Percentiles rank a stretch among this genome's conserved stretches.
Evolutionary conservation across 2,797 vertebrate species (phyloP).

Genomic region (Acestrorhynchus altus): DNA sequence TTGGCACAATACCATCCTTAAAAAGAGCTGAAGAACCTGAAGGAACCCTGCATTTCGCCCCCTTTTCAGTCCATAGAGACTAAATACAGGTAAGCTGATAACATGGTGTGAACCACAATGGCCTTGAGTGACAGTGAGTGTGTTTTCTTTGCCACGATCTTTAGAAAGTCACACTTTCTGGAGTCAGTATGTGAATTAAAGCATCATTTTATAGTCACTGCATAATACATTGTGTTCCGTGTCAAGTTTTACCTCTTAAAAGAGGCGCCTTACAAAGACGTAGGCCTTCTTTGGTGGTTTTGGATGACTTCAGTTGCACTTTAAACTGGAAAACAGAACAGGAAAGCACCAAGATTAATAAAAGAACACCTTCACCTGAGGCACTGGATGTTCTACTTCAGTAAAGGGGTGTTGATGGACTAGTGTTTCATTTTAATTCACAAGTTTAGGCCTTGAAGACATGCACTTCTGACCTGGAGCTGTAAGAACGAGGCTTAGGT

Average conservation of each 20-base stretch:
- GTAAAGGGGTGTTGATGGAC: neutral
- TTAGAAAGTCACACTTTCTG: neutral
- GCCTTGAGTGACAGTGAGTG: slow-evolving; percentile 28
- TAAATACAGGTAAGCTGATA: slow-evolving; percentile 37
- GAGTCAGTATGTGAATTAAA: neutral
- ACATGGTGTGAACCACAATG: slow-evolving; percentile 9
- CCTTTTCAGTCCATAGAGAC: slow-evolving; percentile 33
- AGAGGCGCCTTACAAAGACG: neutral
- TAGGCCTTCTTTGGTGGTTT: neutral
- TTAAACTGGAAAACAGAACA: slow-evolving; percentile 8
- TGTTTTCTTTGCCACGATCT: slow-evolving; percentile 5
- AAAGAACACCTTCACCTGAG: slow-evolving; percentile 24
- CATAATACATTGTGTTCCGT: neutral
- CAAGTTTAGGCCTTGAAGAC: slow-evolving; percentile 32
- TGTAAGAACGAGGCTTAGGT: slow-evolving; percentile 29
- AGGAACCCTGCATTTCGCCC: slow-evolving; percentile 25
- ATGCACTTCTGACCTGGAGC: slow-evolving; percentile 43
- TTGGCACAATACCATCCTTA: slow-evolving; percentile 26
- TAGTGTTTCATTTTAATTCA: slow-evolving; percentile 38
- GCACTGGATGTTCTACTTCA: slow-evolving; percentile 8
- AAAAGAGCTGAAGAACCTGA: neutral
- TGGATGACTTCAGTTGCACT: slow-evolving; percentile 7
- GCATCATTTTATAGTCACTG: neutral
- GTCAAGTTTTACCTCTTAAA: neutral
- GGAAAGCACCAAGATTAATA: slow-evolving; percentile 1